These are phyloP conservation scores for Pogona vitticeps DNA, from an alignment of 2,113 vertebrate species.

Conservation along the genomic window DNA sequence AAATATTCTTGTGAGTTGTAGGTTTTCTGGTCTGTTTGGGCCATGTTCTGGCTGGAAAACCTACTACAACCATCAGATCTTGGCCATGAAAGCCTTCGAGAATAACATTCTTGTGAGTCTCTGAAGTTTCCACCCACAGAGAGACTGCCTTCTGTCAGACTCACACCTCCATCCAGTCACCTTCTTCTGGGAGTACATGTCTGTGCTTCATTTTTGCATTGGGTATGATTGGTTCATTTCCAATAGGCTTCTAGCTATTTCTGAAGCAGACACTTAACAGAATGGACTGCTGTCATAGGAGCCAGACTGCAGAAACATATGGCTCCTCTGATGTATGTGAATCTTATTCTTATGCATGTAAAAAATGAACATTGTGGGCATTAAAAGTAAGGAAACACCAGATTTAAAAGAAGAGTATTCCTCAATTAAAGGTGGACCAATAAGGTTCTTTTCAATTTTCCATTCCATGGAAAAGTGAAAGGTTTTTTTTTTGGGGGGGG, in stretches of 20 bases:
- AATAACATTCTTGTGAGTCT: not conserved
- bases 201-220: not conserved
- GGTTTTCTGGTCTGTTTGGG: no score
- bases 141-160: not conserved
- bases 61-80: no score
- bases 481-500: not conserved
- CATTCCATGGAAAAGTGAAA: not conserved
- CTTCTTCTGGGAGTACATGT: not conserved
- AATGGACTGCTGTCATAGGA: not conserved
- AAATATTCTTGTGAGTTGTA: no score
- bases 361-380: not conserved
- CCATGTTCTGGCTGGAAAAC: no score
- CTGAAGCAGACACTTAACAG: not conserved
- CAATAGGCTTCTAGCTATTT: not conserved
- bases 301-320: not conserved
- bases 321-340: not conserved
- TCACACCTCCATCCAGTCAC: not conserved
- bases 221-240: not conserved
- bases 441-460: not conserved
- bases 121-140: not conserved
- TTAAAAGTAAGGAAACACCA: not conserved
- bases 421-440: not conserved
- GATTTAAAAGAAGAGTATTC: not conserved
- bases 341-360: not conserved
- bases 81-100: no score